Evolutionary conservation across 2,888 invertebrate genomes (phyloP), one percentile per base, ranked within the genome.

Genomic region (Galeruca laticollis): DNA sequence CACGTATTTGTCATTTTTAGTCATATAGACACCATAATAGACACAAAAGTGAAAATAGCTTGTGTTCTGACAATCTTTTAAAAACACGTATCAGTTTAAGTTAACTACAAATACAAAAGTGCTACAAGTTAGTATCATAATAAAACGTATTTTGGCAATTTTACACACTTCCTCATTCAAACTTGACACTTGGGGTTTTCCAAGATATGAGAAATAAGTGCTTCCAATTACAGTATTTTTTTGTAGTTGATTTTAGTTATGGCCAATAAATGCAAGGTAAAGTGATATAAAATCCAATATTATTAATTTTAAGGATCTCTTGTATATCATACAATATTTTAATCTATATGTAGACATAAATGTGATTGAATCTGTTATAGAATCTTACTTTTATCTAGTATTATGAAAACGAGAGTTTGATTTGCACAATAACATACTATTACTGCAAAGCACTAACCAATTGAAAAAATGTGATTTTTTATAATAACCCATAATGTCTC

Each of bases 251-350:
- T 60, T 40, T 60, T 54, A 60, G 54, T 47, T 21, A 77, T 77
- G 77, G 75, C 74, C n/a, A 76, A 75, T 57, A 72, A 77, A 70
- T 77, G 77, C 69, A 76, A 76, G 72, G 77, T 77, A 73, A 67
- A 70, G 35, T 60, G 57, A 51, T 21, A 26, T 54, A 5, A 47
- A 57, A 43, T 59, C 15, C 4, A 3, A n/a, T n/a, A 40, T 40
- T 40, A 13, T n/a, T 13, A 26, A 5, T 26, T 26, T 26, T 26
- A 26, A 26, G 26, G 6, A 3, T 26, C 6, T 26, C 26, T 26
- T n/a, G n/a, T n/a, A n/a, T n/a, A n/a, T n/a, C n/a, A 26, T 26
- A 26, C n/a, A 6, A 26, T 26, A 26, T 26, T 3, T 5, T 26
- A 26, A 6, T 26, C 6, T 6, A 26, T 5, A 26, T 26, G 26